Evolutionary conservation across 2,888 invertebrate species (phyloP).

Genomic region (Gortyna flavago): DNA sequence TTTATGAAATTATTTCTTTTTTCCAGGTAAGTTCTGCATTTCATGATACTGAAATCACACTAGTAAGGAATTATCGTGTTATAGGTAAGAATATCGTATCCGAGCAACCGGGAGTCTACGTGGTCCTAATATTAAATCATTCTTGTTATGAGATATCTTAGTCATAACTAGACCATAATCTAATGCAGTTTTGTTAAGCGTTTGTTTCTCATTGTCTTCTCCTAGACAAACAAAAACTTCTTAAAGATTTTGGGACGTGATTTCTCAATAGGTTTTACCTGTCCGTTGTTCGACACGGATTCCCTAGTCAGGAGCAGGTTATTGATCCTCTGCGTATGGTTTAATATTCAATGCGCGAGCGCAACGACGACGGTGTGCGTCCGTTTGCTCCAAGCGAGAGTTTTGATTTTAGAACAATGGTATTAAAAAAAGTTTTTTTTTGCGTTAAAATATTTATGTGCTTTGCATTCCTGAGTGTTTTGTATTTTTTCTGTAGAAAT

Average conservation of each 20-base stretch:
- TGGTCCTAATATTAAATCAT: neutral
- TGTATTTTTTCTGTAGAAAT: neutral
- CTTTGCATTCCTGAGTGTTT: constrained; percentile 20
- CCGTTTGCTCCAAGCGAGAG: constrained; percentile 61
- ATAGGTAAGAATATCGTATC: constrained; percentile 39
- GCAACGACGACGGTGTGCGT: constrained; percentile 65
- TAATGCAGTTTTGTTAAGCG: neutral
- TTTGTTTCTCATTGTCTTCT: neutral
- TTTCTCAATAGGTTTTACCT: constrained; percentile 46
- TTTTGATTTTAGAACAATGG: constrained; percentile 63
- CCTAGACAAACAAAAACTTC: neutral
- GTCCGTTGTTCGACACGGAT: constrained; percentile 75
- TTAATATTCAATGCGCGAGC: constrained; percentile 80
- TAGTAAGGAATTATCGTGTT: neutral
- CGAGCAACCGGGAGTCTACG: neutral
- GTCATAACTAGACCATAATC: neutral
- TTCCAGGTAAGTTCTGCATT: constrained; percentile 60
- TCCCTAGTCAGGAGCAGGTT: constrained; percentile 74
- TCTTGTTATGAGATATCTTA: neutral
- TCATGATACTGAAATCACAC: neutral
- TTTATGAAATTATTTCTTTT: constrained; percentile 26
- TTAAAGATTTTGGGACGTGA: constrained; percentile 23
- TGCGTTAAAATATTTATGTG: constrained; percentile 11
- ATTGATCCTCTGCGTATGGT: constrained; percentile 77
- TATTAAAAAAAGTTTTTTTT: constrained; percentile 8